These are phyloP conservation scores for Amblyraja radiata DNA, from an alignment of 2,797 vertebrate genomes.

Conservation along the genomic window DNA sequence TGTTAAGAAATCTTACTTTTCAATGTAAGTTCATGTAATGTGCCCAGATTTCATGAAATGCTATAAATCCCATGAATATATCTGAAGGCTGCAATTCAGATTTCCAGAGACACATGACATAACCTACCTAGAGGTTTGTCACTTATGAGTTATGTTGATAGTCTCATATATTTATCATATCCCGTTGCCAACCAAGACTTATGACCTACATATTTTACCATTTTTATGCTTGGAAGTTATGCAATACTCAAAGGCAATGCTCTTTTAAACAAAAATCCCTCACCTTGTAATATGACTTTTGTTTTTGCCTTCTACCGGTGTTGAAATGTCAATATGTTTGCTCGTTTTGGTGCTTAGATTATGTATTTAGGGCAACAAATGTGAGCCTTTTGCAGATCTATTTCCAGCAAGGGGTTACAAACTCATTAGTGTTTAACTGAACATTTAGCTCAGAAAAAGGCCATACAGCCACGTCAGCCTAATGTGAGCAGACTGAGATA, in stretches of 20 bases:
- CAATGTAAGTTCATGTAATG: not conserved
- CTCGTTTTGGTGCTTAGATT: no score
- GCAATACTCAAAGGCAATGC: not conserved
- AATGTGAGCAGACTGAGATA: not conserved
- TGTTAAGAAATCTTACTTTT: not conserved
- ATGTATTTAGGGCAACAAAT: not conserved
- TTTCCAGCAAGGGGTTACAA: not conserved
- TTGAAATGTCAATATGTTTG: not conserved
- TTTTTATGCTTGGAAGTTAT: not conserved
- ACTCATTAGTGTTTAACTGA: not conserved
- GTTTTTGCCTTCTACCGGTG: not conserved
- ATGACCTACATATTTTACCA: not conserved
- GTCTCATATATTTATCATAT: slow-evolving; percentile 18
- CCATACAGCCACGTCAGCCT: no score
- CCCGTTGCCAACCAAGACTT: not conserved
- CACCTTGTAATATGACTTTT: not conserved
- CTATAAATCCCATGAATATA: not conserved
- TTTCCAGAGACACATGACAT: not conserved
- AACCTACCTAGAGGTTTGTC: not conserved
- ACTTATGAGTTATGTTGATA: slow-evolving; percentile 3
- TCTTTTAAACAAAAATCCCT: not conserved
- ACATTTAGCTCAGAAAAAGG: no score
- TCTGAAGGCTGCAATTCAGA: not conserved
- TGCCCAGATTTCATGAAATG: not conserved
- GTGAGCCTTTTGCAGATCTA: not conserved